phyloP scores from a whole-genome alignment of 2,113 vertebrate genomes.

The Burhinus bistriatus region DNA sequence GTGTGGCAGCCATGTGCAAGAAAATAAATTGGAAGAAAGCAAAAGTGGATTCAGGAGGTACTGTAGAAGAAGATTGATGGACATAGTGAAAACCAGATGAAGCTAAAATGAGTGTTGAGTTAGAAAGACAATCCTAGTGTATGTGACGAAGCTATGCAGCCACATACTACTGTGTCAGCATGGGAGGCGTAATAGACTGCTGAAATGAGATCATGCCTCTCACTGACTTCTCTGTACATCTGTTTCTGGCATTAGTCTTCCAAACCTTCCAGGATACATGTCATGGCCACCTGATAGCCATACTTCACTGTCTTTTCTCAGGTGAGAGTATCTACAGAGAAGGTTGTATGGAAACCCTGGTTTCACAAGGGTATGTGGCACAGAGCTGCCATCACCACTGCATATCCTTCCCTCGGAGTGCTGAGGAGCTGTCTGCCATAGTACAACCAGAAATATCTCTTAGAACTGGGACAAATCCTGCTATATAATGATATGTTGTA shows the following conservation, averaged over 20 bases:
- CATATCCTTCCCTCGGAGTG: neutral
- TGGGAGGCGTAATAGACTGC: too few relatives aligned
- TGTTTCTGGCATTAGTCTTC: neutral
- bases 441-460: neutral
- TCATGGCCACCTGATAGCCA: neutral
- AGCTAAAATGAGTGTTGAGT: neutral
- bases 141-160: neutral
- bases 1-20: neutral
- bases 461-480: neutral
- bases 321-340: neutral
- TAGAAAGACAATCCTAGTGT: neutral
- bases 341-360: neutral
- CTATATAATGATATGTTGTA: fast-evolving
- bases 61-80: neutral
- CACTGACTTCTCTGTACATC: neutral
- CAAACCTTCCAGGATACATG: neutral
- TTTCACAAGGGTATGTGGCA: too few relatives aligned
- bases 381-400: neutral
- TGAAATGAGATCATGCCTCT: neutral
- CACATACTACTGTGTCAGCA: fast-evolving
- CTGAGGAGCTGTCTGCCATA: neutral
- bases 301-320: neutral
- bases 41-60: neutral
- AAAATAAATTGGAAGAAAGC: neutral
- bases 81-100: neutral